A percentile compares a stretch with the other conserved stretches of the same genome.
Conservation (phyloP, 2,797 vertebrate species). For the Esox masquinongy region DNA sequence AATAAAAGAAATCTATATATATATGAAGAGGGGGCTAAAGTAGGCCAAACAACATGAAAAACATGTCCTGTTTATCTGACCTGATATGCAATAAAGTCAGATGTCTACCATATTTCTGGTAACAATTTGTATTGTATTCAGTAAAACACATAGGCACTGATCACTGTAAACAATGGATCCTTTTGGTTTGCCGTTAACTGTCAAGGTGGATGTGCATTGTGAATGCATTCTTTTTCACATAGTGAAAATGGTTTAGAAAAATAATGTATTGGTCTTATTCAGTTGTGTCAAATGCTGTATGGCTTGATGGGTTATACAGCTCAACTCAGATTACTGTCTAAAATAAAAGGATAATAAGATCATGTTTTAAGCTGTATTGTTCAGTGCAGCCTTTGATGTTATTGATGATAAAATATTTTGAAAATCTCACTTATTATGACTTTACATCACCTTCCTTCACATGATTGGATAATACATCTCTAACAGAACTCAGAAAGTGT, state of each 20-base stretch:
- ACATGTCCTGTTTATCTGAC: background rate
- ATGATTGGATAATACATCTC: no score
- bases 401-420: no score
- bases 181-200: background rate
- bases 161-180: background rate
- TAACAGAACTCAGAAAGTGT: no score
- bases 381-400: no score
- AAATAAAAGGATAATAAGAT: no score
- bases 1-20: constrained; percentile 38
- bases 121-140: background rate
- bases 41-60: background rate
- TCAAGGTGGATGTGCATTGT: background rate
- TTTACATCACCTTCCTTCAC: no score
- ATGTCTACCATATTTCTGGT: background rate
- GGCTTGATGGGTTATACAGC: background rate
- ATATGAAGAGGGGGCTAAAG: constrained; percentile 6
- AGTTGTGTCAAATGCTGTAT: background rate
- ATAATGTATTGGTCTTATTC: background rate
- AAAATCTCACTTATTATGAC: no score
- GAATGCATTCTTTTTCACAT: background rate
- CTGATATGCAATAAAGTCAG: background rate
- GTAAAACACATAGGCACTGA: background rate
- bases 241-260: background rate
- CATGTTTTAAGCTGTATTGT: no score
- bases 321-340: no score